Evolutionary conservation across 2,888 invertebrate genomes (phyloP), one percentile per base, ranked within the genome.

Genomic region (Ypsolopha sequella): DNA sequence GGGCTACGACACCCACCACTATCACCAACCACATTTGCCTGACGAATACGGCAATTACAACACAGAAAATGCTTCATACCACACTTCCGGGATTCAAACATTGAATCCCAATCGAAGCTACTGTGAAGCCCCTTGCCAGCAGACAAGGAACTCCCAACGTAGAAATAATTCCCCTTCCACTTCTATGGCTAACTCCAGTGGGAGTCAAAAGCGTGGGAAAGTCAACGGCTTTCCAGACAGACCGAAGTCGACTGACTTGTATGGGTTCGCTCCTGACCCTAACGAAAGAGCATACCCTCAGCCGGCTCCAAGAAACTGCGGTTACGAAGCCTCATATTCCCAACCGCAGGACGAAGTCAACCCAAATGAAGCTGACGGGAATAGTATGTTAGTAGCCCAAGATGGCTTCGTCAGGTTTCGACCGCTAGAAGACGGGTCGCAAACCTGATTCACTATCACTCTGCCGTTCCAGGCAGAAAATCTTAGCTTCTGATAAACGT

Each of bases 351-450:
- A 89, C 63, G 89, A 87, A 62, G 74, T 82, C 6, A 73, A 80
- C 62, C 70, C 76, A 0, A 65, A 59, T 3, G 33, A 38, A 36
- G 86, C 89, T 64, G 87, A 89, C 57, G 87, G 89, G 48, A 87
- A 89, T 53, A 91, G 95, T 60, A 95, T 96, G 94, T 81, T 96
- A 56, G 95, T 95, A n/a, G 93, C 95, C 55, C 96, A 96, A 68
- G 94, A 95, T 67, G 95, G 96, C 6, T 95, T 96, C 75, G 92
- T 96, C 10, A 88, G 96, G 60, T 95, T 96, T 80, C 89, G 95
- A 56, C 91, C 93, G 11, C 82, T 94, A 60, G 93, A 89, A 62
- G 87, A 87, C 57, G 76, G 76, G 0, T 73, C 82, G 63, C 82
- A 82, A 66, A 87, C 87, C 60, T 81, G 88, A 88, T 87, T 80